phyloP scores from a whole-genome alignment of 2,888 invertebrate species.

The Drosophila gaucha region DNA sequence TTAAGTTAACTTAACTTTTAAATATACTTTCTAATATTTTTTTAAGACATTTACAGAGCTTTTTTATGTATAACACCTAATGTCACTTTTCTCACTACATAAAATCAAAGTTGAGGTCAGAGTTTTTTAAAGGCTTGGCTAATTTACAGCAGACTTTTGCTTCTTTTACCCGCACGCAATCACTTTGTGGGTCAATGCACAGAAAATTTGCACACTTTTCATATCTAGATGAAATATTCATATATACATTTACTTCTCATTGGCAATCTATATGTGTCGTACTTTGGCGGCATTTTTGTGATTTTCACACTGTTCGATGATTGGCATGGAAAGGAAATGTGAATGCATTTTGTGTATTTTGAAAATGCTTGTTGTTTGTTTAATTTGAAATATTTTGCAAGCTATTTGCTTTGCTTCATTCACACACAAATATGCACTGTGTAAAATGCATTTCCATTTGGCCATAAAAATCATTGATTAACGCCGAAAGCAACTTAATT shows the following conservation, averaged over 20 bases:
- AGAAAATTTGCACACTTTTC: conserved; percentile 24
- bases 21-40: neutral
- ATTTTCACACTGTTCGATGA: conserved; percentile 29
- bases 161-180: conserved; percentile 34
- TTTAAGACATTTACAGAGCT: neutral
- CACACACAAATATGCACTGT: conserved; percentile 6
- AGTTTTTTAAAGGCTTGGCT: conserved; percentile 41
- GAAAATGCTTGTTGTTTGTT: conserved; percentile 27
- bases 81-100: neutral
- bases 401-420: conserved; percentile 21
- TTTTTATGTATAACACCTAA: neutral
- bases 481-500: conserved; percentile 20
- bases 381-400: conserved; percentile 33
- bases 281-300: conserved; percentile 18
- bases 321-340: conserved; percentile 37
- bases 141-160: conserved; percentile 5
- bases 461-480: conserved; percentile 11
- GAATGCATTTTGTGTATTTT: conserved; percentile 32
- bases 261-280: conserved; percentile 13
- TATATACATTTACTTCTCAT: neutral
- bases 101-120: conserved; percentile 5
- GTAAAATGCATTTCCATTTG: conserved; percentile 12
- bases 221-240: neutral
- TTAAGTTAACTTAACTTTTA: no score
- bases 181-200: conserved; percentile 44